These are phyloP conservation scores for Ischnura elegans DNA, from an alignment of 2,888 invertebrate genomes.

Conservation along the genomic window DNA sequence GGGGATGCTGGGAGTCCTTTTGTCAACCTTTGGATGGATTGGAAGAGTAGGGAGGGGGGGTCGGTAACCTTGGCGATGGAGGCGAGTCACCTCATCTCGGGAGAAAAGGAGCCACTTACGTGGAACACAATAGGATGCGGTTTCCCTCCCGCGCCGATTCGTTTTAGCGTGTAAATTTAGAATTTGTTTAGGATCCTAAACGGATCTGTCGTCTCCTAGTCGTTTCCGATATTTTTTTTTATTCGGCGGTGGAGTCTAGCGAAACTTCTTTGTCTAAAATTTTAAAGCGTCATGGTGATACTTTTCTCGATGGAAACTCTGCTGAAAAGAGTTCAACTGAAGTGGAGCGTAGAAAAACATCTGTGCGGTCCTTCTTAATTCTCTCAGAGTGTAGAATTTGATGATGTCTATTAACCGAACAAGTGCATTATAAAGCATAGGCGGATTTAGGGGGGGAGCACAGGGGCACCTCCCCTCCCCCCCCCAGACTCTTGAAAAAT, in stretches of 20 bases:
- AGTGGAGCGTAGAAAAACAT: too few species aligned
- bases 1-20: neutral
- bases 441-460: too few species aligned
- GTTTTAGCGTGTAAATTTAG: neutral
- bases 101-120: neutral
- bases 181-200: conserved; percentile 35
- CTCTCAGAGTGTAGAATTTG: too few species aligned
- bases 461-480: too few species aligned
- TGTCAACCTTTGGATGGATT: neutral
- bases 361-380: too few species aligned
- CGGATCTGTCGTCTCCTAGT: neutral
- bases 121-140: neutral
- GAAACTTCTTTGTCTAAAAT: neutral
- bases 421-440: too few species aligned
- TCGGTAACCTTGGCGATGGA: neutral
- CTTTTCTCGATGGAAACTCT: too few species aligned
- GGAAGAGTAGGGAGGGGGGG: neutral
- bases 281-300: neutral
- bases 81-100: neutral
- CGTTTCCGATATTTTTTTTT: neutral
- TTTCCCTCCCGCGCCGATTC: neutral
- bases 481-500: too few species aligned
- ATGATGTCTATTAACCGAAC: too few species aligned
- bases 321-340: too few species aligned
- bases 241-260: neutral